Percentiles rank a stretch among this genome's conserved stretches.
Evolutionary conservation across 2,888 invertebrate genomes (phyloP).

Genomic region (Drosophila falleni): DNA sequence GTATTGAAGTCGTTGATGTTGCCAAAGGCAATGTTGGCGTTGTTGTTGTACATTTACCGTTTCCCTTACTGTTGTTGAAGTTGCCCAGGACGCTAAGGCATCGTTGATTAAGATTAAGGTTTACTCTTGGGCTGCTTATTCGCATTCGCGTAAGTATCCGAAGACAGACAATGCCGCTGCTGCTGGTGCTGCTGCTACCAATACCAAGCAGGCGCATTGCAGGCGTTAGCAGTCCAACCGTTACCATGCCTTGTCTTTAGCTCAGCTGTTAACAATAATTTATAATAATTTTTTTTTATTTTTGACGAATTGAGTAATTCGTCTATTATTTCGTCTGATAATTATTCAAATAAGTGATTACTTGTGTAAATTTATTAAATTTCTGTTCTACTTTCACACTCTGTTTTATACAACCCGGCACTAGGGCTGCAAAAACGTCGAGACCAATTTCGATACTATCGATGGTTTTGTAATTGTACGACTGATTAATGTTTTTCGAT

Average conservation of each 20-base stretch:
- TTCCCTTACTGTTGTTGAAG: constrained; percentile 5
- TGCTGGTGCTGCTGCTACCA: constrained; percentile 1
- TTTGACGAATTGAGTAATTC: constrained; percentile 32
- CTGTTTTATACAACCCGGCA: constrained; percentile 51
- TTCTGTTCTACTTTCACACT: constrained; percentile 41
- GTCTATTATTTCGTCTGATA: constrained; percentile 20
- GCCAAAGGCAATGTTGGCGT: constrained; percentile 20
- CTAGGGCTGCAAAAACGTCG: constrained; percentile 28
- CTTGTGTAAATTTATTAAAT: constrained; percentile 8
- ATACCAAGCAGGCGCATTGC: constrained; percentile 28
- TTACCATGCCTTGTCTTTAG: constrained; percentile 40
- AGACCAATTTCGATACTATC: not conserved
- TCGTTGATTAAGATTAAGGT: constrained; percentile 30
- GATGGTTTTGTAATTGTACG: not conserved
- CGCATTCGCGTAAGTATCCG: constrained; percentile 29
- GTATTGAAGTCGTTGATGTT: constrained; percentile 22
- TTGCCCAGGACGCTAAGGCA: constrained; percentile 41
- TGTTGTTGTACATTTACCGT: constrained; percentile 17
- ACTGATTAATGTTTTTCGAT: too few species aligned
- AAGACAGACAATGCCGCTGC: constrained; percentile 30
- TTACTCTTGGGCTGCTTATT: constrained; percentile 10
- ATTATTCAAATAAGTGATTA: constrained; percentile 14
- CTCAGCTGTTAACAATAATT: constrained; percentile 27
- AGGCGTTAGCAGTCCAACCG: constrained; percentile 40
- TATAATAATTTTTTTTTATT: constrained; percentile 20